These are phyloP conservation scores for Artemia sinica DNA, from an alignment of 2,888 invertebrate species.

Conservation along the genomic window DNA sequence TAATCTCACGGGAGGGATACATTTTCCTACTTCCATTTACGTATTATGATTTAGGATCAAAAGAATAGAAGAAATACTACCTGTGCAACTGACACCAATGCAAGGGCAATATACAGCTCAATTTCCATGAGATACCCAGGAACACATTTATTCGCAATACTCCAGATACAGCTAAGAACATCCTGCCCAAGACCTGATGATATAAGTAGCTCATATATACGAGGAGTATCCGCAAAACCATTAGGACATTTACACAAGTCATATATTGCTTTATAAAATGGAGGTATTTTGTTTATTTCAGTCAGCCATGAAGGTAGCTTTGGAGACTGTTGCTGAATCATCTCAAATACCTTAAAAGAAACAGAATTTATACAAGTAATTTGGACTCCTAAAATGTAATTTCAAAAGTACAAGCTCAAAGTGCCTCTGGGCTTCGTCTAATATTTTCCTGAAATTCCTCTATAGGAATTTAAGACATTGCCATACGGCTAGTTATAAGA, in stretches of 20 bases:
- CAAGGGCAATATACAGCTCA: slow-evolving; percentile 13
- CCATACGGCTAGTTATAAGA: too few relatives aligned
- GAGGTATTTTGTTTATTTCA: slow-evolving; percentile 5
- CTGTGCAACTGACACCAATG: slow-evolving; percentile 8
- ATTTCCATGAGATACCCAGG: slow-evolving; percentile 9
- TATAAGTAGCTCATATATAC: neutral
- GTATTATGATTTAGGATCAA: too few relatives aligned
- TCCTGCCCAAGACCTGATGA: slow-evolving; percentile 11
- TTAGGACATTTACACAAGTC: slow-evolving; percentile 8
- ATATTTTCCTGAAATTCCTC: too few relatives aligned
- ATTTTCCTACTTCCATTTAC: too few relatives aligned
- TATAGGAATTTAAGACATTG: too few relatives aligned
- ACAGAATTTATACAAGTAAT: too few relatives aligned
- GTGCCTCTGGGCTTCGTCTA: too few relatives aligned
- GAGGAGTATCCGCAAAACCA: slow-evolving; percentile 12
- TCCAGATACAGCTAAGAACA: neutral
- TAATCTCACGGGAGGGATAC: too few relatives aligned
- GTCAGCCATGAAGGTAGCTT: slow-evolving; percentile 3
- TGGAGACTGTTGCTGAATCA: neutral
- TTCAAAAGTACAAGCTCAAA: too few relatives aligned
- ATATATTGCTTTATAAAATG: slow-evolving; percentile 1
- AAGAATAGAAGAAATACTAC: neutral
- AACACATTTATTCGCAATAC: slow-evolving; percentile 7
- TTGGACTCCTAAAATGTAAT: too few relatives aligned
- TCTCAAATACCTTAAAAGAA: too few relatives aligned